Conservation (phyloP, 2,888 invertebrate species). For the Callyntrura guangdongensis region DNA sequence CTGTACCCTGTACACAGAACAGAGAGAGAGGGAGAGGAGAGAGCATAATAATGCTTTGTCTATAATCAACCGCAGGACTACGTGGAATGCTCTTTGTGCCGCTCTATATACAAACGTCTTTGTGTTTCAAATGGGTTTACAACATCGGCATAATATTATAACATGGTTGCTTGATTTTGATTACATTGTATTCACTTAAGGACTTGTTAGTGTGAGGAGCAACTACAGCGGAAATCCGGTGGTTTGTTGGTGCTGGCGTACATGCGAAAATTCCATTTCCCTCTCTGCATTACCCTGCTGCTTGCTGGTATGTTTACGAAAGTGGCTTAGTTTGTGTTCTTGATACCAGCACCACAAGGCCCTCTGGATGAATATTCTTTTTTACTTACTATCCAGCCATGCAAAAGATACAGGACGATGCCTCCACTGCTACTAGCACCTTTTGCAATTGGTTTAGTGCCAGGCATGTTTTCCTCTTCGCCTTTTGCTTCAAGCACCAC, state of each 20-base stretch:
- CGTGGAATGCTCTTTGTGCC: constrained; percentile 18
- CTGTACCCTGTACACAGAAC: too few species aligned
- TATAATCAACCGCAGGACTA: not conserved
- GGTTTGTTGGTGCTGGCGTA: constrained; percentile 56
- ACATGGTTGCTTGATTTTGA: constrained; percentile 72
- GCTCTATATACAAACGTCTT: constrained; percentile 51
- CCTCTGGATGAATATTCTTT: constrained; percentile 43
- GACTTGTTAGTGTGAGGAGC: constrained; percentile 40
- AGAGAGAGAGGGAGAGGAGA: not conserved
- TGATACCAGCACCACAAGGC: not conserved
- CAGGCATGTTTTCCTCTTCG: constrained; percentile 29
- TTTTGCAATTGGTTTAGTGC: not conserved
- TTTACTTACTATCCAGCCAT: constrained; percentile 58
- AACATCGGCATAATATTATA: constrained; percentile 10
- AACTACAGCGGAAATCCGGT: constrained; percentile 78
- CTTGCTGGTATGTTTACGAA: constrained; percentile 5
- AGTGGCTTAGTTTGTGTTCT: not conserved
- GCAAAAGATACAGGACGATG: constrained; percentile 62
- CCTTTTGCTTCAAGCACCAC: constrained; percentile 39
- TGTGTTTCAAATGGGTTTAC: not conserved
- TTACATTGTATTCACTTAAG: constrained; percentile 60
- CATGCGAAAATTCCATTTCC: constrained; percentile 77
- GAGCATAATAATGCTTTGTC: not conserved
- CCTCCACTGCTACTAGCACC: not conserved
- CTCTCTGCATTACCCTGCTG: constrained; percentile 18